Evolutionary conservation across 2,888 invertebrate genomes (phyloP), one percentile per base, ranked within the genome.

Genomic region (Fragum fragum): DNA sequence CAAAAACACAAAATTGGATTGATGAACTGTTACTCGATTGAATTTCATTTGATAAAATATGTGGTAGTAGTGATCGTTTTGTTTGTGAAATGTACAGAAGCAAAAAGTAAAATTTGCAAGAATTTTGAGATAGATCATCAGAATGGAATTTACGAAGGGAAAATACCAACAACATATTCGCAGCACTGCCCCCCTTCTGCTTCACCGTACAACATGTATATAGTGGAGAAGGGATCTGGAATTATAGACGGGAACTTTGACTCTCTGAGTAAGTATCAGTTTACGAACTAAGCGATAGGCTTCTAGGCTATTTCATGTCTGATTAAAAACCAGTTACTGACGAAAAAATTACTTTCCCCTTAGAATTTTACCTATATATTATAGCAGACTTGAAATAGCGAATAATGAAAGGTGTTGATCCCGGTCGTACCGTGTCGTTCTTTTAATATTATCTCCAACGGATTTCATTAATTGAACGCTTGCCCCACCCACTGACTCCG

Each of bases 201-300:
- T 2, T 66, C 42, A 23, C 66, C 66, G 21, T 66, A 66, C n/a
- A 66, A n/a, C 36, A 23, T 66, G n/a, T 66, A 42, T 42, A 7
- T 66, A 11, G 42, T 66, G 2, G 66, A 39, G 14, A 26, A 66
- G 23, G 66, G 26, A 14, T 42, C 42, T 14, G 42, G 36, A 14
- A 9, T 11, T 18, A 21, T 26, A n/a, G 66, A 11, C 2, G n/a
- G 11, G 18, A 26, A 23, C 9, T 5, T 23, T 21, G 66, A 42
- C 14, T 23, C 32, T 23, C 21, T 66, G 14, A 66, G 66, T 66
- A 66, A 66, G 66, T 66, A 57, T 23, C 32, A 36, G 32, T 36
- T 36, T 36, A 3, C 9, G 3, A 36, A 36, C 9, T 9, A 9
- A 3, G 9, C 5, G 32, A 36, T 9, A 36, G 3, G 9, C 9